phyloP scores from a whole-genome alignment of 2,113 vertebrate genomes.

The Psittacula cyanocephala region DNA sequence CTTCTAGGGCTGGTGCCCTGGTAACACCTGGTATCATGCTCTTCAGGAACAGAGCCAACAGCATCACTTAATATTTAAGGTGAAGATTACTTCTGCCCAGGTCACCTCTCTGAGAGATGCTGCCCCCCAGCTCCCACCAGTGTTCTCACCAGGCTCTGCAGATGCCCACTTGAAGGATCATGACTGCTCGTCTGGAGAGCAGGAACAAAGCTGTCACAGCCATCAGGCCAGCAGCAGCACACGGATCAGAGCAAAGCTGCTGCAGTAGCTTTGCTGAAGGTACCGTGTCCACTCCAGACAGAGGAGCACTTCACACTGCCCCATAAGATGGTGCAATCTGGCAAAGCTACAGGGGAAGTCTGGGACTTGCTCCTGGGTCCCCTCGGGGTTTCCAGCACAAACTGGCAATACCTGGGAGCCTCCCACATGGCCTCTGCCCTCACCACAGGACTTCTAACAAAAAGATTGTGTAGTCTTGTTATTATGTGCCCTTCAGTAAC shows the following conservation, averaged over 20 bases:
- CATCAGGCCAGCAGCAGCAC: fast-evolving
- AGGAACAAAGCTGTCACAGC: not conserved
- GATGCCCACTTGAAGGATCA: not conserved
- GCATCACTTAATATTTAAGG: not conserved
- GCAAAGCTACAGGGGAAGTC: not conserved
- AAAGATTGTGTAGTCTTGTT: not conserved
- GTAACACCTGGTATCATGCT: not conserved
- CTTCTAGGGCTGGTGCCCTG: not conserved
- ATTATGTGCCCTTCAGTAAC: not conserved
- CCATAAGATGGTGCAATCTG: not conserved
- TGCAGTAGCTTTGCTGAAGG: not conserved
- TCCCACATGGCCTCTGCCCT: not conserved
- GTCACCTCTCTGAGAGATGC: fast-evolving
- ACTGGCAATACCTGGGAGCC: not conserved
- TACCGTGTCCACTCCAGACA: fast-evolving
- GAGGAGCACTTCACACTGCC: not conserved
- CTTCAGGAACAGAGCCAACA: not conserved
- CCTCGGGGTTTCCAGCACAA: not conserved
- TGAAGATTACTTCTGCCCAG: not conserved
- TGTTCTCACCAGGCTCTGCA: not conserved
- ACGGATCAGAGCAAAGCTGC: not conserved
- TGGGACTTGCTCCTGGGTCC: not conserved
- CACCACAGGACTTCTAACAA: not conserved
- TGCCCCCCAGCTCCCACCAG: fast-evolving
- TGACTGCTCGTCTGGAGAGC: not conserved